phyloP scores from a whole-genome alignment of 2,797 vertebrate species.

The Austrolebias charrua region DNA sequence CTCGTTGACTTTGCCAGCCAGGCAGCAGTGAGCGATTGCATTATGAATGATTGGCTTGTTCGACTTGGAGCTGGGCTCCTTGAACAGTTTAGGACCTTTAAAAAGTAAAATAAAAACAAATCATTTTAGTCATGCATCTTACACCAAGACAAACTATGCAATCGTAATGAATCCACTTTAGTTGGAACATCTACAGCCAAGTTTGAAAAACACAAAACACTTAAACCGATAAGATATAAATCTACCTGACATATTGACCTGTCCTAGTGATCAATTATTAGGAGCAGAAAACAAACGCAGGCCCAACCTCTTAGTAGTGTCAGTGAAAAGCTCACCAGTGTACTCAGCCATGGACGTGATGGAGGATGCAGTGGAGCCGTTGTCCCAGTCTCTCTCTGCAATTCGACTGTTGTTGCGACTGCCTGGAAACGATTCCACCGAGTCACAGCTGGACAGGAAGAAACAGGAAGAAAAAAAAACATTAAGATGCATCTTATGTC shows the following conservation, averaged over 20 bases:
- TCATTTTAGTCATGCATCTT: neutral
- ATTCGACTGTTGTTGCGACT: slow-evolving; percentile 89
- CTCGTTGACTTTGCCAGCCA: slow-evolving; percentile 97
- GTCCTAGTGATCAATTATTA: no score
- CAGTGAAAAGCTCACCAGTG: slow-evolving; percentile 77
- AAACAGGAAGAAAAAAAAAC: neutral
- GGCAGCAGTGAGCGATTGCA: slow-evolving; percentile 94
- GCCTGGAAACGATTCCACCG: slow-evolving; percentile 90
- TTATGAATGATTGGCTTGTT: slow-evolving; percentile 98
- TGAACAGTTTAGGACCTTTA: slow-evolving; percentile 94
- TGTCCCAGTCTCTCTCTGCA: slow-evolving; percentile 96
- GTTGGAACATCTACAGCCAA: no score
- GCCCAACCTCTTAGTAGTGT: neutral
- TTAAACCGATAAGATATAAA: no score
- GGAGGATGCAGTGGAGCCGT: slow-evolving; percentile 93
- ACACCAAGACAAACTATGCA: no score
- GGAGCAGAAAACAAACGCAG: no score
- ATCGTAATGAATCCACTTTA: no score
- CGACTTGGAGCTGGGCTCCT: slow-evolving; percentile 96
- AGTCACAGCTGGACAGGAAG: slow-evolving; percentile 78
- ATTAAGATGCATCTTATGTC: neutral
- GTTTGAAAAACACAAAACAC: no score
- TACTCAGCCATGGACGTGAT: slow-evolving; percentile 97
- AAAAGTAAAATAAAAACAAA: slow-evolving; percentile 4
- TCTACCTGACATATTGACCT: no score